phyloP scores from a whole-genome alignment of 2,113 vertebrate species.

The Hydrolagus affinis region DNA sequence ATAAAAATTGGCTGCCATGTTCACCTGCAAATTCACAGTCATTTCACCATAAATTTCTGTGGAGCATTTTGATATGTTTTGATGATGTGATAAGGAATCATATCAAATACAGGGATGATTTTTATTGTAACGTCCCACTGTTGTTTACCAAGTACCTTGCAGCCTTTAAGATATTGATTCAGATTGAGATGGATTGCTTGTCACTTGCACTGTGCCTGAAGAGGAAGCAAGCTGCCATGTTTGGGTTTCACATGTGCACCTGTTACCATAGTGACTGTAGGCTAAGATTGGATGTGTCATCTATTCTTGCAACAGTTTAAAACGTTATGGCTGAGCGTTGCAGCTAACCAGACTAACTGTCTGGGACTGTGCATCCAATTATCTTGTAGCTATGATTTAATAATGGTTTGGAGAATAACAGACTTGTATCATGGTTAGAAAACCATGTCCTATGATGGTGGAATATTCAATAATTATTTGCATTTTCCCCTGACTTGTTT shows the following conservation, averaged over 20 bases:
- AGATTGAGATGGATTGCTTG: neutral
- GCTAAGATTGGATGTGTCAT: neutral
- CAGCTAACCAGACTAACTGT: neutral
- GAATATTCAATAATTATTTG: no score
- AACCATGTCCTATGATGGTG: no score
- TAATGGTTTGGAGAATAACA: neutral
- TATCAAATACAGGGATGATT: no score
- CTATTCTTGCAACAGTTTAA: slow-evolving; percentile 24
- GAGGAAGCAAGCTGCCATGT: neutral
- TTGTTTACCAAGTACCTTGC: neutral
- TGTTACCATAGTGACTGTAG: neutral
- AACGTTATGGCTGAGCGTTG: neutral
- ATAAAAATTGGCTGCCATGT: no score
- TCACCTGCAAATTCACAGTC: no score
- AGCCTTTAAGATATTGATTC: neutral
- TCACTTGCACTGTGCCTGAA: neutral
- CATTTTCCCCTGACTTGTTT: no score
- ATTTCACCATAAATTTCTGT: no score
- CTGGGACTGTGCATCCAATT: neutral
- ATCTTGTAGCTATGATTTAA: neutral
- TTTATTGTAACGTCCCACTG: no score
- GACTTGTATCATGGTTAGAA: neutral
- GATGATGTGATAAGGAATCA: no score
- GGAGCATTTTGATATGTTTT: no score
- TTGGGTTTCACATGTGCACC: neutral